Base-by-base conservation (phyloP, 2,888 invertebrate genomes). In the Plutella xylostella region DNA sequence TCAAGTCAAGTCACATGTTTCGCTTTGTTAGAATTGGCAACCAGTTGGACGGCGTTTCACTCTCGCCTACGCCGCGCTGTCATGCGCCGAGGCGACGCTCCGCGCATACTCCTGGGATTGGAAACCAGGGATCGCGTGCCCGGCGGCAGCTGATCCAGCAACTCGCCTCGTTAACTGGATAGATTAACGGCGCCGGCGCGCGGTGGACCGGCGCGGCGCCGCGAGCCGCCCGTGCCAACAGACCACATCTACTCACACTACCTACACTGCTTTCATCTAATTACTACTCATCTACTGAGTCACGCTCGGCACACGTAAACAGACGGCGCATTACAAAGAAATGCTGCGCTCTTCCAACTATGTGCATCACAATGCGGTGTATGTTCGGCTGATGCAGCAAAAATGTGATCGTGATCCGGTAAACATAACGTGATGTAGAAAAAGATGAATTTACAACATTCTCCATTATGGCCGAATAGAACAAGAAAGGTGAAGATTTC, bases 181-280 rank as follows among this genome's bases (percentile, higher is more conserved):
- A 47, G 43, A 47, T 47, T 47, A 47, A 44, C 47, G 47, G 47
- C 47, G 47, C 42, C 47, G 25, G 44, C 18, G 15, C 31, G 31
- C 43, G 37, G 38, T 47, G 47, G 47, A 47, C 44, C 44, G 37
- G 18, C 20, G 22, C 41, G 40, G 35, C 7, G 21, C n/a, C n/a
- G 20, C 34, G 17, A 34, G 34, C 17, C 28, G 28, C 15, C 15
- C 39, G 39, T n/a, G 25, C 39, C 25, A 37, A 15, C 39, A 15
- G 39, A 17, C 22, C 17, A 15, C 18, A 37, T 11, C 39, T 39
- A 17, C 25, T 25, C 25, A 6, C 42, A 31, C 42, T 31, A 31
- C 20, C 33, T 31, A 45, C 20, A 33, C 39, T 21, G 45, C 45
- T 45, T 45, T 45, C 45, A 45, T 39, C 39, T 45, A 45, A 45